These are phyloP conservation scores for Pollimyrus isidori DNA, from an alignment of 2,113 vertebrate species.

Conservation along the genomic window DNA sequence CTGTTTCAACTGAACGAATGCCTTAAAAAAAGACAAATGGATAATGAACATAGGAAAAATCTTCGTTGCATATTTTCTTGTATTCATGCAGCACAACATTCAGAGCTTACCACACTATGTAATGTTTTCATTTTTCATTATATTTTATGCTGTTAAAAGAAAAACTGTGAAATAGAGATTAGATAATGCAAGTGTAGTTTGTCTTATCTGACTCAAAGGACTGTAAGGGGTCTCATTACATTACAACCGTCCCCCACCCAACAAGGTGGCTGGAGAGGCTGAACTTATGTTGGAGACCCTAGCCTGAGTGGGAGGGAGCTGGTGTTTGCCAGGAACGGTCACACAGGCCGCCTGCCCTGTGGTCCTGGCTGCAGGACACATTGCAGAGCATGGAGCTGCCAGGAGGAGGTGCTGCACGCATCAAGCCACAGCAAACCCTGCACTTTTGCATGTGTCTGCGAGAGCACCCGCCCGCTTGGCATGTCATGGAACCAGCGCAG, in stretches of 20 bases:
- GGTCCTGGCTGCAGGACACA: not conserved
- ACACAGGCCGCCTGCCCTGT: not conserved
- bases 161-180: not conserved
- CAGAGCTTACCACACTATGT: not conserved
- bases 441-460: not conserved
- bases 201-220: not conserved
- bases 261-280: not conserved
- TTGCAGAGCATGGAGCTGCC: not conserved
- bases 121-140: not conserved
- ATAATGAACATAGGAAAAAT: not conserved
- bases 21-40: constrained; percentile 20
- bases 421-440: not conserved
- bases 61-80: constrained; percentile 14
- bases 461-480: not conserved
- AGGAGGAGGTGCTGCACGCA: not conserved
- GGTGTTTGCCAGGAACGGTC: not conserved
- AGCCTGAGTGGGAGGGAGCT: not conserved
- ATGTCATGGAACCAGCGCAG: not conserved
- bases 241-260: not conserved
- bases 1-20: constrained; percentile 20
- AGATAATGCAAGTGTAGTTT: not conserved
- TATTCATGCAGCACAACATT: not conserved
- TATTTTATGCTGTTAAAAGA: not conserved
- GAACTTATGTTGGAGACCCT: not conserved
- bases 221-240: not conserved